Evolutionary conservation across 2,113 vertebrate species (phyloP).

Genomic region (Amphilophus citrinellus): DNA sequence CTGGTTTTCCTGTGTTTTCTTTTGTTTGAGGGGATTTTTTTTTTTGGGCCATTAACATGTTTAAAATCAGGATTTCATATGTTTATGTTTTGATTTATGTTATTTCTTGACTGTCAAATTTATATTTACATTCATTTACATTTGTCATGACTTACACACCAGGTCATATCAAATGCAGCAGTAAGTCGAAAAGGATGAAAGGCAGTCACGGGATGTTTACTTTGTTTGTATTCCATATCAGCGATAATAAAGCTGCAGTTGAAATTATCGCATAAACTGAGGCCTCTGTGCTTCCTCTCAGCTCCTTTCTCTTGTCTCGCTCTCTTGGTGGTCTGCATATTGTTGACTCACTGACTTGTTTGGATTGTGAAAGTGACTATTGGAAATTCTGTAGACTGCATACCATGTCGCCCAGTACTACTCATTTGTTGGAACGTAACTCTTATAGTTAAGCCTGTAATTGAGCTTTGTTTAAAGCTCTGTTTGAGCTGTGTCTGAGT

Average conservation of each 20-base stretch:
- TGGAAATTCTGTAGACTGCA: constrained; percentile 37
- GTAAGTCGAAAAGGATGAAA: neutral
- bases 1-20: neutral
- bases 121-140: neutral
- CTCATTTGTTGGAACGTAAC: constrained; percentile 3
- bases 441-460: constrained; percentile 5
- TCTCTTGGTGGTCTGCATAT: constrained; percentile 36
- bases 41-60: neutral
- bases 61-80: neutral
- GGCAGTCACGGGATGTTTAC: neutral
- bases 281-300: neutral
- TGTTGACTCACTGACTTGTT: constrained; percentile 31
- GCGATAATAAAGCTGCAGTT: neutral
- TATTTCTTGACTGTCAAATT: neutral
- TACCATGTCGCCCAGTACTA: constrained; percentile 2
- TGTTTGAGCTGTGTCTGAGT: neutral
- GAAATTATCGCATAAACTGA: neutral
- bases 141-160: neutral
- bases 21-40: neutral
- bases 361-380: constrained; percentile 34
- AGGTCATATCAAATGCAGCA: neutral
- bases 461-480: constrained; percentile 18
- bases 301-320: constrained; percentile 1
- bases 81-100: neutral
- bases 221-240: neutral